These are phyloP conservation scores for Julus scandinavius DNA, from an alignment of 2,888 invertebrate genomes.

Conservation along the genomic window DNA sequence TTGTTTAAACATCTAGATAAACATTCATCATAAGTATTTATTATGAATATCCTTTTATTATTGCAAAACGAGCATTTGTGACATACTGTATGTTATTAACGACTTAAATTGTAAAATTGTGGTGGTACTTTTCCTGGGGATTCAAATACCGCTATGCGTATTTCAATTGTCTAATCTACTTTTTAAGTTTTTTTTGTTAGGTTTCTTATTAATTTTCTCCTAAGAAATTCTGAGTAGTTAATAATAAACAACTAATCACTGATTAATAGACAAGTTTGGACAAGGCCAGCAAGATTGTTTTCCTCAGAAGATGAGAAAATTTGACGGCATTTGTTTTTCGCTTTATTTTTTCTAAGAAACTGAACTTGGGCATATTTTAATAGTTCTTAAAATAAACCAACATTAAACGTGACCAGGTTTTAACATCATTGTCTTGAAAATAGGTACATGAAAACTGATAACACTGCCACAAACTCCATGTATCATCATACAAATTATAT, in stretches of 20 bases:
- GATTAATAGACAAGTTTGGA: neutral
- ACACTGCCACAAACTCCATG: too few relatives aligned
- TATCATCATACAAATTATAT: too few relatives aligned
- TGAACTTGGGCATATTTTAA: neutral
- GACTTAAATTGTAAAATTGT: neutral
- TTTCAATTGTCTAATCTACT: neutral
- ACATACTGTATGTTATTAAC: neutral
- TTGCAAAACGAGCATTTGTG: too few relatives aligned
- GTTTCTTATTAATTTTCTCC: too few relatives aligned
- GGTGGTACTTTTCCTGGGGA: neutral
- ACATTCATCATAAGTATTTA: too few relatives aligned
- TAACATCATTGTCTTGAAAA: too few relatives aligned
- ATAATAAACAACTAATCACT: neutral
- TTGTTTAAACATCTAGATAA: too few relatives aligned
- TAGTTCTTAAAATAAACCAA: neutral
- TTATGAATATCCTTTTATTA: too few relatives aligned
- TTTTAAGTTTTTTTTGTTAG: neutral
- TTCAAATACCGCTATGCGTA: neutral
- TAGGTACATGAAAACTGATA: too few relatives aligned
- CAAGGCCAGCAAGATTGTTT: neutral
- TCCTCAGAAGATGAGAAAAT: too few relatives aligned
- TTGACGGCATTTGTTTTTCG: neutral
- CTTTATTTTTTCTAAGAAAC: neutral
- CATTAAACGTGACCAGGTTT: too few relatives aligned
- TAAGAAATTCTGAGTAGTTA: neutral